Conservation (phyloP, 2,888 invertebrate species). For the Pyrrhosoma nymphula region DNA sequence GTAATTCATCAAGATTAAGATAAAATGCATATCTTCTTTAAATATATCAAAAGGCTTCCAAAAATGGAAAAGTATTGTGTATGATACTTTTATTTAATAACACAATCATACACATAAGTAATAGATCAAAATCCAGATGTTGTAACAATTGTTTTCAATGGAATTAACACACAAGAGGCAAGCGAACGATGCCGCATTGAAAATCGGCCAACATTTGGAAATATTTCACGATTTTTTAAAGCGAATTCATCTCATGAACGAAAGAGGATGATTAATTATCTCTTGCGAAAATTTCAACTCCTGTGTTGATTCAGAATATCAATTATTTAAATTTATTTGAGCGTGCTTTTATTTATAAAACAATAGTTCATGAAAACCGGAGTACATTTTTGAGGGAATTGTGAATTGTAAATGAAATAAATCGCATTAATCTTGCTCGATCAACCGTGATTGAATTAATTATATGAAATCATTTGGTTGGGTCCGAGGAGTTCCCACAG, state of each 20-base stretch:
- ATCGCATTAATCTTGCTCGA: not conserved
- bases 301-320: not conserved
- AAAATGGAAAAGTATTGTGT: too few species aligned
- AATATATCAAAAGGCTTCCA: too few species aligned
- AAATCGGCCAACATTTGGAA: not conserved
- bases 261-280: not conserved
- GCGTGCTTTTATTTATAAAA: not conserved
- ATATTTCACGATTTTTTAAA: not conserved
- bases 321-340: not conserved
- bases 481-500: not conserved
- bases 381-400: not conserved
- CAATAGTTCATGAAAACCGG: not conserved
- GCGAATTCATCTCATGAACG: not conserved
- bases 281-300: not conserved
- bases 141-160: not conserved
- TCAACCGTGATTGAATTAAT: slow-evolving; percentile 25
- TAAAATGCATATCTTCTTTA: too few species aligned
- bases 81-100: too few species aligned
- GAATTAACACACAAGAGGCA: not conserved
- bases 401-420: not conserved
- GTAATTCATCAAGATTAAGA: too few species aligned
- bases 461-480: slow-evolving; percentile 13
- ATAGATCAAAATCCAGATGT: not conserved
- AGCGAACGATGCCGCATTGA: not conserved
- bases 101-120: too few species aligned